Conservation (phyloP, 2,888 invertebrate species). For the Euzophera pinguis region DNA sequence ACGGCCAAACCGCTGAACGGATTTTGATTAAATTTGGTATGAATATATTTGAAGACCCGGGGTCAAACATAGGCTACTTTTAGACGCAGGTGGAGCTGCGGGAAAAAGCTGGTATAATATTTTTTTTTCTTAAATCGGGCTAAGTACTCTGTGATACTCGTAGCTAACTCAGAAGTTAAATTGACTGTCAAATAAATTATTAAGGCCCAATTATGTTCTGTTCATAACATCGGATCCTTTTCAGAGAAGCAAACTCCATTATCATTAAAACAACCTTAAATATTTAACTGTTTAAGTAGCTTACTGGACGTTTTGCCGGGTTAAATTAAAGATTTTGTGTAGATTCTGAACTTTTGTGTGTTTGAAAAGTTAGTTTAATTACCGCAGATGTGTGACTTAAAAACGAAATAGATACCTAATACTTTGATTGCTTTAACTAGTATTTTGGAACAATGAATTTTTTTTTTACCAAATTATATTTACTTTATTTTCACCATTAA, state of each 20-base stretch:
- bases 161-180: not conserved
- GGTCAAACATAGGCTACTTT: too few species aligned
- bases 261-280: constrained; percentile 1
- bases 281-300: not conserved
- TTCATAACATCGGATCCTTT: not conserved
- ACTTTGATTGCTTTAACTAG: too few species aligned
- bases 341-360: not conserved
- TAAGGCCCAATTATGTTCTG: not conserved
- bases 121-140: too few species aligned
- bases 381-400: not conserved
- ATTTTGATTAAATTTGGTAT: too few species aligned
- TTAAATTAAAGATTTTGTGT: not conserved
- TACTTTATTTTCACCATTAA: too few species aligned
- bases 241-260: not conserved
- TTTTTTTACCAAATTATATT: too few species aligned
- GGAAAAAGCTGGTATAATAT: too few species aligned
- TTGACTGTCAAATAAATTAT: constrained; percentile 6
- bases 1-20: too few species aligned
- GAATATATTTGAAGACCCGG: too few species aligned
- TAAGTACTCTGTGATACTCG: not conserved
- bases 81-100: too few species aligned
- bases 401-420: too few species aligned
- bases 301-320: not conserved
- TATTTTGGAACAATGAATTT: too few species aligned
- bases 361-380: not conserved